These are phyloP conservation scores for Planiliza haematocheilus DNA, from an alignment of 2,113 vertebrate species.

Conservation along the genomic window DNA sequence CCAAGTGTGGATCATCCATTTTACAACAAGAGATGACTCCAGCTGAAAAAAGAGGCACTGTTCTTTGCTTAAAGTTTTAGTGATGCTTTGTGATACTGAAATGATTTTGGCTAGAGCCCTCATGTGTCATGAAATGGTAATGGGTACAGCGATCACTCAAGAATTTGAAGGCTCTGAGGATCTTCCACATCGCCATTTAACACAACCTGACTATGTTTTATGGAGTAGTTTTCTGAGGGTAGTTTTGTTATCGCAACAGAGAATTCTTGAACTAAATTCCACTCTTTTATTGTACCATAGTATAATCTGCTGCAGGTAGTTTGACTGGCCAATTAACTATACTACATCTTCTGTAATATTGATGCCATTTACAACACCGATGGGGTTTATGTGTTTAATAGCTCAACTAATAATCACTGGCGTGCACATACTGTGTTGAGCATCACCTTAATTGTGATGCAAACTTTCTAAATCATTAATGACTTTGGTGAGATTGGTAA, in stretches of 20 bases:
- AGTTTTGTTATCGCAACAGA: no score
- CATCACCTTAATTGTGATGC: no score
- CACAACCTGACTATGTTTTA: slow-evolving; percentile 13
- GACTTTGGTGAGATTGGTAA: neutral
- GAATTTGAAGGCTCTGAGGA: slow-evolving; percentile 40
- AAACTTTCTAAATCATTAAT: neutral
- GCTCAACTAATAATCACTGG: no score
- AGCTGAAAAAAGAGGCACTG: slow-evolving; percentile 37
- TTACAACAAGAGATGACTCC: slow-evolving; percentile 62
- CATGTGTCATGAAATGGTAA: slow-evolving; percentile 65
- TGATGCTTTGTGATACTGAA: slow-evolving; percentile 53
- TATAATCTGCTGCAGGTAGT: no score
- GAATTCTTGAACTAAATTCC: no score
- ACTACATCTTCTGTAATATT: no score
- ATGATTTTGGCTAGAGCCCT: slow-evolving; percentile 40
- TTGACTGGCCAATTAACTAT: no score
- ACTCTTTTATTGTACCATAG: no score
- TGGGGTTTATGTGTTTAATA: no score
- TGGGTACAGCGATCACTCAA: slow-evolving; percentile 35
- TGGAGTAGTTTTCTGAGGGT: neutral
- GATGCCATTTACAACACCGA: no score
- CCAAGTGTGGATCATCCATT: slow-evolving; percentile 67
- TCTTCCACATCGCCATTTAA: slow-evolving; percentile 5
- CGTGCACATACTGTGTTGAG: no score
- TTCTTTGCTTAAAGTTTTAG: slow-evolving; percentile 57